Percentiles rank a stretch among this genome's conserved stretches.
Conservation (phyloP, 2,113 vertebrate species). For the Scolopax mira region DNA sequence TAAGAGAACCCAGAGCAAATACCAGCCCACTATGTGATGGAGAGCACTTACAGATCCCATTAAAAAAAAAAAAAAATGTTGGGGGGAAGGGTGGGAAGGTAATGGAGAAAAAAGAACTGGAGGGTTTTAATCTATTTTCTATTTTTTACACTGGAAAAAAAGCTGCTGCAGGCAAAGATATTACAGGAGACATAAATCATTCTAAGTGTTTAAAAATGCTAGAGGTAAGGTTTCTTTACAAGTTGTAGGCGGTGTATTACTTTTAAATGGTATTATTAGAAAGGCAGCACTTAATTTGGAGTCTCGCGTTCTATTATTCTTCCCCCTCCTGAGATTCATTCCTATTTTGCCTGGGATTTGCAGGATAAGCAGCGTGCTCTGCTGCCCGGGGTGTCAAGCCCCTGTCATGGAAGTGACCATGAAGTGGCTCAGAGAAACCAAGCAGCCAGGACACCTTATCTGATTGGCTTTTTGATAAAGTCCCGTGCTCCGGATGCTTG, state of each 20-base stretch:
- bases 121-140: neutral
- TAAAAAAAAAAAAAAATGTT: neutral
- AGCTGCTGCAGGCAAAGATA: neutral
- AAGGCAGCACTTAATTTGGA: neutral
- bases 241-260: neutral
- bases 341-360: neutral
- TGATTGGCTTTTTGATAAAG: neutral
- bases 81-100: accelerated
- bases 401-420: neutral
- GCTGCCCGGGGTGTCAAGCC: neutral
- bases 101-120: neutral
- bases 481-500: neutral
- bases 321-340: neutral
- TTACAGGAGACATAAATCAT: neutral
- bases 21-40: neutral
- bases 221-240: neutral
- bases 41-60: neutral
- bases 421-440: neutral
- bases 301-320: neutral
- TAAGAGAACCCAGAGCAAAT: neutral
- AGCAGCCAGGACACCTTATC: neutral
- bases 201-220: neutral
- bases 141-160: neutral
- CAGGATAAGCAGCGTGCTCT: neutral
- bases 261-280: conserved; percentile 3